Evolutionary conservation across 1,140 invertebrate genomes (phyloP).

Genomic region (Dendrolimus kikuchii): DNA sequence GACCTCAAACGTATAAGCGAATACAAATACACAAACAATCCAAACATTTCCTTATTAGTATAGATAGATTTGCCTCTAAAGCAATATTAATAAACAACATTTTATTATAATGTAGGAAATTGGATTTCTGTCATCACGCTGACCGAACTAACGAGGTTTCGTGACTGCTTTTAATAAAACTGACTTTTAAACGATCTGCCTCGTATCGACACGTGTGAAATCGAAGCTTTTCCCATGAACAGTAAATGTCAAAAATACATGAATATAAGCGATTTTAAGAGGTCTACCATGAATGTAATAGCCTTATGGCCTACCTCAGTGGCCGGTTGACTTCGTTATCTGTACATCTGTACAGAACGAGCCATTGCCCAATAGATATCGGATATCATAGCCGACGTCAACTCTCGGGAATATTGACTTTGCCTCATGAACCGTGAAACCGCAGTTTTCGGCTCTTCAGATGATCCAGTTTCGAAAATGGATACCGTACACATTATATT

Average conservation of each 20-base stretch:
- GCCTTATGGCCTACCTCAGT: slow-evolving; percentile 48
- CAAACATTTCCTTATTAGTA: slow-evolving; percentile 5
- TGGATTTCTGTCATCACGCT: slow-evolving; percentile 8
- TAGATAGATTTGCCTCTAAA: slow-evolving; percentile 2
- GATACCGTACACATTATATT: background rate
- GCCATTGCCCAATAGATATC: slow-evolving; percentile 32
- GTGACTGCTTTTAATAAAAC: slow-evolving; percentile 26
- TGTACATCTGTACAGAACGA: slow-evolving; percentile 31
- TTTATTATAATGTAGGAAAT: slow-evolving; percentile 3
- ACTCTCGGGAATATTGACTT: slow-evolving; percentile 21
- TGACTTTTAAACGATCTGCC: slow-evolving; percentile 12
- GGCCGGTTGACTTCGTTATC: slow-evolving; percentile 38
- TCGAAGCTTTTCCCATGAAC: slow-evolving; percentile 40
- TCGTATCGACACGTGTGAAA: slow-evolving; percentile 25
- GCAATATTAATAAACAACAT: slow-evolving; percentile 3
- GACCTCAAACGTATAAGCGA: no score
- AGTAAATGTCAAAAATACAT: slow-evolving; percentile 43
- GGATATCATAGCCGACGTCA: slow-evolving; percentile 19
- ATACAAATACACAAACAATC: slow-evolving; percentile 11
- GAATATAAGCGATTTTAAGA: slow-evolving; percentile 33
- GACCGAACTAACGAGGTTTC: slow-evolving; percentile 15
- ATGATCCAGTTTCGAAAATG: background rate
- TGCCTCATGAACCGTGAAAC: slow-evolving; percentile 37
- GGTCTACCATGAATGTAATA: slow-evolving; percentile 42
- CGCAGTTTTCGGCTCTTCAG: slow-evolving; percentile 20